Conservation (phyloP, 2,113 vertebrate species). For the Lepisosteus oculatus region DNA sequence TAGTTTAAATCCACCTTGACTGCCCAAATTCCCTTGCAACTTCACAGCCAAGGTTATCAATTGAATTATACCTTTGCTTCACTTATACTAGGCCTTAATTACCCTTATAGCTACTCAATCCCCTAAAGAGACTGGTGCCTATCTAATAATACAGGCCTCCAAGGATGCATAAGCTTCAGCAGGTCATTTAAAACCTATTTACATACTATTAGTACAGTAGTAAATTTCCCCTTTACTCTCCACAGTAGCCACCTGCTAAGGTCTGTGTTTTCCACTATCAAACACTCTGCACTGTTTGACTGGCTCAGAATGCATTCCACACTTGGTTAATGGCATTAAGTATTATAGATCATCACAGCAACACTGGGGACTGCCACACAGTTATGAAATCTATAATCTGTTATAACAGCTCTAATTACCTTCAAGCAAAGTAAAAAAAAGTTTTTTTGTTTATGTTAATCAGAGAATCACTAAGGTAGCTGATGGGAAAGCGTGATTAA, state of each 20-base stretch:
- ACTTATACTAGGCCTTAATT: background rate
- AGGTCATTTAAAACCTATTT: slow-evolving; percentile 11
- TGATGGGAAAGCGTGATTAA: too few species aligned
- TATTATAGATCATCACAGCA: background rate
- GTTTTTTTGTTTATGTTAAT: background rate
- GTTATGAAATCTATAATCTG: slow-evolving; percentile 3
- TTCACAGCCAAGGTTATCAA: background rate
- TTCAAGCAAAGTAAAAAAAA: background rate
- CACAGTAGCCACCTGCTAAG: background rate
- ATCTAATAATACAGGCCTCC: background rate
- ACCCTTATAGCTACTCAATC: background rate
- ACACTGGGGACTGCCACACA: background rate
- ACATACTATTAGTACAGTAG: background rate
- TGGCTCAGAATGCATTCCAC: background rate
- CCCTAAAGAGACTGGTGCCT: slow-evolving; percentile 2
- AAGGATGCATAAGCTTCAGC: background rate
- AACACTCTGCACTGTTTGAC: background rate
- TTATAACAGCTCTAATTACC: slow-evolving; percentile 7
- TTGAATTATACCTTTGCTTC: background rate
- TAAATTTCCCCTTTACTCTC: background rate
- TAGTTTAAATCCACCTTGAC: background rate
- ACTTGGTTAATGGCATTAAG: background rate
- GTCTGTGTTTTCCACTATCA: background rate
- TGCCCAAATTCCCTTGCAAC: background rate
- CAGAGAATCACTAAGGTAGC: background rate